phyloP scores from a whole-genome alignment of 2,888 invertebrate genomes.

The Thumatha senex region DNA sequence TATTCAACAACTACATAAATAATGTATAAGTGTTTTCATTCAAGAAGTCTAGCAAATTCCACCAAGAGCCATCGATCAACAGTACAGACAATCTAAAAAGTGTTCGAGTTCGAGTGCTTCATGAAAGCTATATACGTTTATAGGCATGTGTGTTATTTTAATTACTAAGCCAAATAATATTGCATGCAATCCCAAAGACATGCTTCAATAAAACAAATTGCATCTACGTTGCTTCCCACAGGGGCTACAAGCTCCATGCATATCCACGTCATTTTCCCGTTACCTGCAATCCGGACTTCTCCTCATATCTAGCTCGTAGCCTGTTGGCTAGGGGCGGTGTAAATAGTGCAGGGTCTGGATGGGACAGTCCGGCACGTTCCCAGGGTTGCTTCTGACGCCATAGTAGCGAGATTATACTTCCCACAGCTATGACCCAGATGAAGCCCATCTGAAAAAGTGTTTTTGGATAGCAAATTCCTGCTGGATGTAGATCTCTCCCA shows the following conservation, averaged over 20 bases:
- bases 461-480: background rate
- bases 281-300: constrained; percentile 58
- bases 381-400: constrained; percentile 70
- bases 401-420: constrained; percentile 55
- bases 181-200: background rate
- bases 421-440: constrained; percentile 66
- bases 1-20: no score
- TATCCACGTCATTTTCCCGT: constrained; percentile 11
- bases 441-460: constrained; percentile 62
- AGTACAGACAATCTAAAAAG: no score
- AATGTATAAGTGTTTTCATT: no score
- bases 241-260: constrained; percentile 14
- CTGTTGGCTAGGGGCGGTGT: constrained; percentile 64
- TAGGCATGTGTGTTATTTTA: background rate
- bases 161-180: background rate
- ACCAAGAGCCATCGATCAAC: no score
- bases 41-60: no score
- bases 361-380: constrained; percentile 51
- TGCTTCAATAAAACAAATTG: background rate
- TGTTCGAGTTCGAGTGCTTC: no score
- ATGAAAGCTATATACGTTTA: background rate
- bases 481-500: no score
- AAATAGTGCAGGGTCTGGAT: constrained; percentile 71
- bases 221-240: constrained; percentile 1
- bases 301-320: constrained; percentile 41